Evolutionary conservation across 2,888 invertebrate genomes (phyloP), one percentile per base, ranked within the genome.

Genomic region (Drosophila yooni): DNA sequence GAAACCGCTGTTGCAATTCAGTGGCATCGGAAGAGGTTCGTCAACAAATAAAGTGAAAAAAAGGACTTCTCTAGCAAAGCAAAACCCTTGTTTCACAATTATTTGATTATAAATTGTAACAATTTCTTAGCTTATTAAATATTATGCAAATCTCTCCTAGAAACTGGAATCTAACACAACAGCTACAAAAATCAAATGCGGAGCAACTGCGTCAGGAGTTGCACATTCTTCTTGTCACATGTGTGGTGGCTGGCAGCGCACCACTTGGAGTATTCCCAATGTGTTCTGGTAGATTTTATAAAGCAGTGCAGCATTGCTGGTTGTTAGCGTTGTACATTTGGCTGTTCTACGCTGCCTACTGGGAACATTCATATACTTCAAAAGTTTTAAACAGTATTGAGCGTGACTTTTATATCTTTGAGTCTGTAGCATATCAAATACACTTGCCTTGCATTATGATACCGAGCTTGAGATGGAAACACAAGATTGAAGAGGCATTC

Each of bases 231-330:
- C 21, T 87, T 4, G 1, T 76, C 18, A 60, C 73, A 25, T 82
- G 88, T 2, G 62, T 84, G 0, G 0, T 81, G 27, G 43, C 62
- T 0, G 82, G 79, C 2, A 53, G 81, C 13, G 88, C 76, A 0
- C 88, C 88, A 1, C 40, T 74, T 33, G 33, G 72, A 2, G 72
- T 76, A 2, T 57, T 84, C 5, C 67, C 79, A 4, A 62, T 70
- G n/a, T 70, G 33, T 5, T 21, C 25, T 0, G 33, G 52, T 8
- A 33, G 52, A 13, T 13, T 59, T 15, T 66, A 56, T 13, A 27
- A 50, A 27, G 50, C 58, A n/a, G n/a, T 74, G 51, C 85, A 85
- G 29, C 48, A 66, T 3, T 21, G 31, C n/a, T 85, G 88, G 85
- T 57, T 82, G 21, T 2, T 58, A 0, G 6, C 57, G 0, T 21